Evolutionary conservation across 1,140 invertebrate genomes (phyloP), one percentile per base, ranked within the genome.

Genomic region (Conus ventricosus): DNA sequence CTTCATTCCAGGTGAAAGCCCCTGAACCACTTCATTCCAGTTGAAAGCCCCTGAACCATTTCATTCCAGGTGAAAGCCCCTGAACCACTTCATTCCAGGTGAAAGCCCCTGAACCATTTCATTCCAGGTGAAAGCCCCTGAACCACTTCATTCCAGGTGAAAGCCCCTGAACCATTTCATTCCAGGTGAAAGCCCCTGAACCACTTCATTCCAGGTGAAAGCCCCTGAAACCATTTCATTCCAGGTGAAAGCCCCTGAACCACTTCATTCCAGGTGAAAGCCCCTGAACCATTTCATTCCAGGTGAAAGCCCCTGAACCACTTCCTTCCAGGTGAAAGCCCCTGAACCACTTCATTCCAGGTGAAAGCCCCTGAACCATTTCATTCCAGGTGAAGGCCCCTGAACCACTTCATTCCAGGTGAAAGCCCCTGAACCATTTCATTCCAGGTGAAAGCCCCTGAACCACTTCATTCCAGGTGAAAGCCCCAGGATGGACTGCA

Each of bases 201-300:
- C 8, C 1, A 39, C 15, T 89, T 89, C 25, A 83, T 89, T 6
- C 88, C n/a, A n/a, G n/a, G n/a, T n/a, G n/a, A n/a, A n/a, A n/a
- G n/a, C n/a, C n/a, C 71, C 25, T 88, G 53, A 87, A 80, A n/a
- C 8, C 1, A 39, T 4, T 89, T 89, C 25, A 83, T 89, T 6
- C 88, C n/a, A n/a, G n/a, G n/a, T n/a, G n/a, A n/a, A n/a, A n/a
- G n/a, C n/a, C n/a, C 71, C 25, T 88, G 53, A 87, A 80, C 8
- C 1, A 39, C 15, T 89, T 89, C 25, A 83, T 89, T 6, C 88
- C n/a, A n/a, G n/a, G n/a, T n/a, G n/a, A n/a, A n/a, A n/a, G n/a
- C n/a, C n/a, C 71, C 25, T 88, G 53, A 87, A 80, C 8, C 1
- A 39, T 4, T 89, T 89, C 25, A 83, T 89, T 6, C 88, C n/a